Evolutionary conservation across 2,797 vertebrate genomes (phyloP), one percentile per base, ranked within the genome.

Genomic region (Apodemus agrarius): DNA sequence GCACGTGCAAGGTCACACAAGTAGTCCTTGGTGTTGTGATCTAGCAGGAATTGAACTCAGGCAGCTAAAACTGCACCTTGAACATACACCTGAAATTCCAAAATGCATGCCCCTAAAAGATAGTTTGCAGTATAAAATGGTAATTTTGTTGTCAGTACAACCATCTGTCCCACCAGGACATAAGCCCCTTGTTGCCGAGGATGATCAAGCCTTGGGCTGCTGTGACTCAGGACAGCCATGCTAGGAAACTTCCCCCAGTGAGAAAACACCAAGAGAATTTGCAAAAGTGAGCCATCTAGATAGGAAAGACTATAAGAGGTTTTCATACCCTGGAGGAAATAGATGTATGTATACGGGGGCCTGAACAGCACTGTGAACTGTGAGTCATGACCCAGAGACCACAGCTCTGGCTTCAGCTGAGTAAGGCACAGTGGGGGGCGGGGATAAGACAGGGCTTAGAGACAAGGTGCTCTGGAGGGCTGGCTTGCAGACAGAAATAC

Each of bases 301-400:
- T 21, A 24, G 84, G 78, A 72, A 79, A 46, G 85, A 43, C 8
- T 40, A 1, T 12, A 4, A 14, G 29, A 87, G 22, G 31, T 19
- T 74, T 54, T 17, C 29, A 22, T 75, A 9, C 0, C 46, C 76
- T 31, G 91, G 61, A 69, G 9, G 49, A n/a, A 46, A n/a, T 19
- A 0, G 0, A 2, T 2, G 31, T 57, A 46, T 26, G 26, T 29
- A 16, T n/a, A 61, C 3, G 8, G 5, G 3, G 14, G 17, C 11
- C 72, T 1, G 6, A 0, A 26, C 24, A 34, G n/a, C 2, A 0
- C 7, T 12, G 84, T 29, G 61, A 37, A 46, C 31, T 16, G 22
- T 24, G 16, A n/a, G 16, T 24, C 3, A n/a, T 2, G 67, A 69
- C 67, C 29, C 65, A 13, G 31, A 16, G 14, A n/a, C 52, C 16